A percentile compares a stretch with the other conserved stretches of the same genome.
Conservation (phyloP, 2,888 invertebrate species). For the Tetheella fluctuosa region DNA sequence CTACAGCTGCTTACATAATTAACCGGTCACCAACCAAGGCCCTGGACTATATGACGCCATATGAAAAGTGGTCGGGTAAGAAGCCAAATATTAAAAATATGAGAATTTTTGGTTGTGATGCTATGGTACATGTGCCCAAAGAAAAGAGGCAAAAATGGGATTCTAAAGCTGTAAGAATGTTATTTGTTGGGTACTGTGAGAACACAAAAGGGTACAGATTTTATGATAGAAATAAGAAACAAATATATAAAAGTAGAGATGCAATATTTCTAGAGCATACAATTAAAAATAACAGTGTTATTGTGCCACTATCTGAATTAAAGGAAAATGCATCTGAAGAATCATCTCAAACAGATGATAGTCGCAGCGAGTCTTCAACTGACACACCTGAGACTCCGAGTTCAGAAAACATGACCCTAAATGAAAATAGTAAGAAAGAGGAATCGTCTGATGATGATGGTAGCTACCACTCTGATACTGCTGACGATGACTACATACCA, state of each 20-base stretch:
- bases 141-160: constrained; percentile 16
- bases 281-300: constrained; percentile 7
- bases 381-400: too few relatives aligned
- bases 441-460: too few relatives aligned
- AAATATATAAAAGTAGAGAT: constrained; percentile 26
- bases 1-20: constrained; percentile 14
- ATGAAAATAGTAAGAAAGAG: too few relatives aligned
- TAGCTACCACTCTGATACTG: too few relatives aligned
- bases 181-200: constrained; percentile 18
- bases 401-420: too few relatives aligned
- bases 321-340: constrained; percentile 6
- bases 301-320: constrained; percentile 9
- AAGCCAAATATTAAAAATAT: neutral
- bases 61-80: constrained; percentile 11
- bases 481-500: constrained; percentile 12
- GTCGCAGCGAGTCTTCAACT: too few relatives aligned
- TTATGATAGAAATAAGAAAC: constrained; percentile 17
- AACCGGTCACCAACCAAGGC: constrained; percentile 6
- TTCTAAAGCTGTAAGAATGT: constrained; percentile 16
- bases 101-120: constrained; percentile 12
- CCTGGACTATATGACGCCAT: constrained; percentile 6
- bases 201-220: constrained; percentile 21
- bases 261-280: constrained; percentile 25
- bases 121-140: constrained; percentile 13
- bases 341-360: too few relatives aligned